These are phyloP conservation scores for Semnornis frantzii DNA, from an alignment of 2,113 vertebrate species.

Conservation along the genomic window DNA sequence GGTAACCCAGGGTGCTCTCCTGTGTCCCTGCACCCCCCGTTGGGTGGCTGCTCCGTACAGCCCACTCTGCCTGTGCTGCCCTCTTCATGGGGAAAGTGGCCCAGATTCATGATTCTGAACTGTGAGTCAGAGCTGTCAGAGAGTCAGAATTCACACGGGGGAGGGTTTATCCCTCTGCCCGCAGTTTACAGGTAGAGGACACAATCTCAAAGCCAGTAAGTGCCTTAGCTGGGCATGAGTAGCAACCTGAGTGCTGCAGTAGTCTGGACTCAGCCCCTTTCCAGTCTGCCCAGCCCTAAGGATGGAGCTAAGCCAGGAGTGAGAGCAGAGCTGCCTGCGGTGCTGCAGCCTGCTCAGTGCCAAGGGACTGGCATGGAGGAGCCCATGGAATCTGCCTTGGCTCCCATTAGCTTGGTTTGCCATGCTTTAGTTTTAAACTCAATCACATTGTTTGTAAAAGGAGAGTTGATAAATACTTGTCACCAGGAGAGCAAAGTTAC, in stretches of 20 bases:
- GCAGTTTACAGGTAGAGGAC: background rate
- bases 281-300: background rate
- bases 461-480: background rate
- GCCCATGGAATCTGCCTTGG: background rate
- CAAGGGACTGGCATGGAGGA: background rate
- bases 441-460: background rate
- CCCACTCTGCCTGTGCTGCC: background rate
- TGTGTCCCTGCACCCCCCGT: accelerated
- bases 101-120: background rate
- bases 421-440: background rate
- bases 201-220: background rate
- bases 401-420: background rate
- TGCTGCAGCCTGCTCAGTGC: background rate
- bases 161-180: background rate
- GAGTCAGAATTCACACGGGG: background rate
- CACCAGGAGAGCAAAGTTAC: constrained; percentile 16
- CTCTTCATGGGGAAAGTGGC: background rate
- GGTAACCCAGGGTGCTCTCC: background rate
- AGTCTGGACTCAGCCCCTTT: background rate
- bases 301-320: background rate
- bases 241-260: background rate
- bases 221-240: background rate
- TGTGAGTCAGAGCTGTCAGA: background rate
- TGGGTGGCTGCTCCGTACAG: background rate
- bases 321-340: background rate